Base-by-base conservation (phyloP, 2,888 invertebrate genomes). In the Nomada ferruginata region DNA sequence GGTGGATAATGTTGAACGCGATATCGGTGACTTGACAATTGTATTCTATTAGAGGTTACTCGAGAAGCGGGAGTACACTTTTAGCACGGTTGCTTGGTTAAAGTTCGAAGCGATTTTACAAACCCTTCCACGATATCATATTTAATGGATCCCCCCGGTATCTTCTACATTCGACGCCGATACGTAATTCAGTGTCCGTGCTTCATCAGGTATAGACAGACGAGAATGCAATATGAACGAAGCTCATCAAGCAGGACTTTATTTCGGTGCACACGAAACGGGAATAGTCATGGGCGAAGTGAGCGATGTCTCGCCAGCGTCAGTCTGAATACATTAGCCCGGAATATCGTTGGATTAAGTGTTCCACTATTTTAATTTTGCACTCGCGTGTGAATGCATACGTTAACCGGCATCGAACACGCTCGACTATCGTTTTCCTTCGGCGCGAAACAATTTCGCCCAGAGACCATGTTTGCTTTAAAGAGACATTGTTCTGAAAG, bases 21-120 rank as follows among this genome's bases (percentile, higher is more conserved):
- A 50, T 13, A 18, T 76, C 60, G 11, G 36, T 5, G 23, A 29
- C 23, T 44, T 65, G n/a, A 53, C 59, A 76, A 76, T 64, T 42
- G 44, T 44, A 26, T 44, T 65, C 59, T 29, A 44, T 65, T 59
- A 26, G 76, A 47, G 42, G 47, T 11, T 50, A 2, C n/a, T 29
- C 13, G 52, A 7, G 7, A 29, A 7, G 2, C 47, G 13, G 47
- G 47, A 13, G 4, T 2, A 47, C 13, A 15, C 47, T 47, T 15
- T 15, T 2, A 47, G 47, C 15, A 47, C 11, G 44, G 44, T 44
- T 44, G 44, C 44, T 44, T 13, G 11, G 44, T 44, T 29, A 29
- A 29, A 29, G 29, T 29, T 29, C 29, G 29, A 29, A 44, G 11
- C 44, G 44, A 10, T 11, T 44, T 44, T 11, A 10, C 0, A 15